phyloP scores from a whole-genome alignment of 2,113 vertebrate species.

The Danionella cerebrum region DNA sequence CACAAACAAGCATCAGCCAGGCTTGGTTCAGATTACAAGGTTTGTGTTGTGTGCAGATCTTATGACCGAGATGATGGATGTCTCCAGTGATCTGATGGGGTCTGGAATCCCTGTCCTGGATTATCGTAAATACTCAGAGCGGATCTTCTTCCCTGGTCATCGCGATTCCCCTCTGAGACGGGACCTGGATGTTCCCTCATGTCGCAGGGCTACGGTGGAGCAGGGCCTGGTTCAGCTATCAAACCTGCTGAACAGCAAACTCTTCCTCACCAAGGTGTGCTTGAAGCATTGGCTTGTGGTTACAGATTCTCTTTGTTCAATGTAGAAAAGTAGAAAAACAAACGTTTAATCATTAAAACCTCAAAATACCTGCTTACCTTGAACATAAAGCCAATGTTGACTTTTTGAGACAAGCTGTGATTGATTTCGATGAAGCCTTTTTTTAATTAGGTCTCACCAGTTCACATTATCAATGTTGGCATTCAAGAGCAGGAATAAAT shows the following conservation, averaged over 20 bases:
- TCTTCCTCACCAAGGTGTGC: slow-evolving; percentile 91
- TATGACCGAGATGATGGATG: slow-evolving; percentile 98
- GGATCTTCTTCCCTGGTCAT: slow-evolving; percentile 94
- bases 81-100: slow-evolving; percentile 91
- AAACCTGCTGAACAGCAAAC: slow-evolving; percentile 94
- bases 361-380: too few relatives aligned
- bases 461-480: too few relatives aligned
- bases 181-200: slow-evolving; percentile 84
- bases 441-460: too few relatives aligned
- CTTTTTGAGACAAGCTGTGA: too few relatives aligned
- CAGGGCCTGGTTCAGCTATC: slow-evolving; percentile 91
- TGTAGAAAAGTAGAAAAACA: too few relatives aligned
- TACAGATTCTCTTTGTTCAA: too few relatives aligned
- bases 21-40: not conserved
- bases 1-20: not conserved
- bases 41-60: slow-evolving; percentile 66
- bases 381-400: too few relatives aligned
- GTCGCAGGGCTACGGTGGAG: slow-evolving; percentile 83
- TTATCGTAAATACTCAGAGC: slow-evolving; percentile 85
- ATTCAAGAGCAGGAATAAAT: too few relatives aligned
- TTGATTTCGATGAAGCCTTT: too few relatives aligned
- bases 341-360: too few relatives aligned
- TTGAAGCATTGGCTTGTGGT: not conserved
- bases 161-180: slow-evolving; percentile 83
- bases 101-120: slow-evolving; percentile 94